Conservation (phyloP, 2,888 invertebrate genomes). For the Netelia melanura region DNA sequence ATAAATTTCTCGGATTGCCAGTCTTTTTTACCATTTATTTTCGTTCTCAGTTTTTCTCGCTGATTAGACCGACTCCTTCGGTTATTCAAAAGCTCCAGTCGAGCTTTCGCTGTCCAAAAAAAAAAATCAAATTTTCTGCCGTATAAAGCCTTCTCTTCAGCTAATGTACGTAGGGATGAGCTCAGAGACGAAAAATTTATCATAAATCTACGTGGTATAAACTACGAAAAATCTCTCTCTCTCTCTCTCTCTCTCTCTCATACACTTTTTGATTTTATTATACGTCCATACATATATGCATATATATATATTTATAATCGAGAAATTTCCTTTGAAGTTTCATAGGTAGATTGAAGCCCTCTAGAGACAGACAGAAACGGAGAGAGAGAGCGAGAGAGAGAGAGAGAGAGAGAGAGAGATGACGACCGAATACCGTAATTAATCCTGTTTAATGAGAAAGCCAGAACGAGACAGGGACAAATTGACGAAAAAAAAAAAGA, state of each 20-base stretch:
- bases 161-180: conserved; percentile 12
- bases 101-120: conserved; percentile 13
- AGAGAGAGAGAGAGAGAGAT: too few species aligned
- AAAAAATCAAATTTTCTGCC: conserved; percentile 43
- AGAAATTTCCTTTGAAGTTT: conserved; percentile 54
- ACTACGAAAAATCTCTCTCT: background rate
- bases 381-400: too few species aligned
- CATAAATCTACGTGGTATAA: conserved; percentile 53
- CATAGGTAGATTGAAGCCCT: conserved; percentile 31
- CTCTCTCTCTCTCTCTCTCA: background rate
- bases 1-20: background rate
- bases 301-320: conserved; percentile 1
- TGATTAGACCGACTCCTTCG: conserved; percentile 50
- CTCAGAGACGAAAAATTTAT: conserved; percentile 55
- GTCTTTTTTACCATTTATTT: conserved; percentile 35
- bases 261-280: background rate
- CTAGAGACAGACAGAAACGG: background rate
- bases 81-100: conserved; percentile 21
- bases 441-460: conserved; percentile 62
- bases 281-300: background rate
- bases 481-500: conserved; percentile 18
- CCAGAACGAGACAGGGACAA: conserved; percentile 21
- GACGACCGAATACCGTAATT: conserved; percentile 53
- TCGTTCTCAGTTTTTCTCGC: conserved; percentile 18
- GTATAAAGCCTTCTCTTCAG: conserved; percentile 11